phyloP scores from a whole-genome alignment of 2,888 invertebrate genomes.

The Crioceris asparagi region DNA sequence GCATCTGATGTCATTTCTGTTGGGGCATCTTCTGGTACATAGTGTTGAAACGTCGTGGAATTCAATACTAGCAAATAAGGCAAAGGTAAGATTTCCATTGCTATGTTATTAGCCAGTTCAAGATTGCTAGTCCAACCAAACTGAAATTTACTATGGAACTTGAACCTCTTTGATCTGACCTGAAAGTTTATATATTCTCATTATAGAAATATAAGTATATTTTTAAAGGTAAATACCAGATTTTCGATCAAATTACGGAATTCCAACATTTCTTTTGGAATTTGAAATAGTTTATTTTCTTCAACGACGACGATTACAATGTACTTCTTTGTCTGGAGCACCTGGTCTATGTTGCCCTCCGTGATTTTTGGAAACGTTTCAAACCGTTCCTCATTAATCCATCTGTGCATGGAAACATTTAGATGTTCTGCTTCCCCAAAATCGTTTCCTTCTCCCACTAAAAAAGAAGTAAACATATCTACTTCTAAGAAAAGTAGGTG shows the following conservation, averaged over 20 bases:
- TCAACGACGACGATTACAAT: constrained; percentile 80
- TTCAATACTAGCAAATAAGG: constrained; percentile 66
- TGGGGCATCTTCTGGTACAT: constrained; percentile 58
- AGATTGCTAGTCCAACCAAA: constrained; percentile 93
- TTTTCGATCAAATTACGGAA: constrained; percentile 71
- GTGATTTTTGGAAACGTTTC: constrained; percentile 82
- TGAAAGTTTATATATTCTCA: too few relatives aligned
- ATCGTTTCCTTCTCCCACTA: constrained; percentile 26
- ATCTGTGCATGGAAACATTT: constrained; percentile 67
- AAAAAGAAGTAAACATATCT: constrained; percentile 11
- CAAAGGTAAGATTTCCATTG: constrained; percentile 49
- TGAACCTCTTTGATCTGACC: constrained; percentile 56
- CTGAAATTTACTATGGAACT: constrained; percentile 71
- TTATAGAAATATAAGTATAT: constrained; percentile 6
- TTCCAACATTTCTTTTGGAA: constrained; percentile 68
- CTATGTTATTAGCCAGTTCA: constrained; percentile 86
- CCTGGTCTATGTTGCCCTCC: constrained; percentile 69
- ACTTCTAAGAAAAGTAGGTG: constrained; percentile 38
- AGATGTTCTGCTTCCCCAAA: constrained; percentile 40
- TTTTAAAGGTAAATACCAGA: too few relatives aligned
- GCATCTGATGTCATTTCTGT: constrained; percentile 43
- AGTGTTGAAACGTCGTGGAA: constrained; percentile 85
- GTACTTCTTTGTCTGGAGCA: constrained; percentile 75
- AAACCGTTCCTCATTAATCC: constrained; percentile 86
- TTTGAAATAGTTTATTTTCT: constrained; percentile 75